Conservation (phyloP, 2,888 invertebrate species). For the Melanotus villosus region DNA sequence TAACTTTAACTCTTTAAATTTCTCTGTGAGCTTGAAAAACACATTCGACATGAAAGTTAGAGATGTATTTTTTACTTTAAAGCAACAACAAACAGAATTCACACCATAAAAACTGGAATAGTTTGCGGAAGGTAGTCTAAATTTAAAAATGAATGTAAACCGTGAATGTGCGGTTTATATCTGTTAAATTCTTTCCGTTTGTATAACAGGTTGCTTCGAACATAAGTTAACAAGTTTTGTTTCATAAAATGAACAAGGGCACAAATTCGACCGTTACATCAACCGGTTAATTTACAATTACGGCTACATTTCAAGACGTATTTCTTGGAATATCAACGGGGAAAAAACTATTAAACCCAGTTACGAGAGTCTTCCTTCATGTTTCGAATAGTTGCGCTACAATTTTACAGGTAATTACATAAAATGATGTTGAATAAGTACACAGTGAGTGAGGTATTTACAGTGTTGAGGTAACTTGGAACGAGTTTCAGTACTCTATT, state of each 20-base stretch:
- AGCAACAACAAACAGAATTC: neutral
- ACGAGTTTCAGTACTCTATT: conserved; percentile 7
- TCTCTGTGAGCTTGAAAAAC: no score
- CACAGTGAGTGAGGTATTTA: neutral
- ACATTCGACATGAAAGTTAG: no score
- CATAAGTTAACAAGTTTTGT: neutral
- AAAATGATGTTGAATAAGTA: neutral
- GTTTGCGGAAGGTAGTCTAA: conserved; percentile 43
- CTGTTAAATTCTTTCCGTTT: conserved; percentile 38
- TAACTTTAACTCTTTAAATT: no score
- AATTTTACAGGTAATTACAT: neutral
- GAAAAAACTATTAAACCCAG: neutral
- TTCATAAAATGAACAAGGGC: neutral
- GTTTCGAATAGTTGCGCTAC: neutral
- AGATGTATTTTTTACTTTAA: no score
- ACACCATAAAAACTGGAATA: conserved; percentile 22
- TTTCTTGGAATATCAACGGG: neutral
- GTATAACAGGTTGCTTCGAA: conserved; percentile 47
- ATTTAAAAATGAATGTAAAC: conserved; percentile 47
- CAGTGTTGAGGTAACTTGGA: conserved; percentile 13
- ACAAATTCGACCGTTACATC: neutral
- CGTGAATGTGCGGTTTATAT: conserved; percentile 35
- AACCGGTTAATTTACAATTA: neutral
- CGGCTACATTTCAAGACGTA: neutral
- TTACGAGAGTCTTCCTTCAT: neutral